Evolutionary conservation across 2,113 vertebrate species (phyloP).

Genomic region (Anser brachyrhynchus): DNA sequence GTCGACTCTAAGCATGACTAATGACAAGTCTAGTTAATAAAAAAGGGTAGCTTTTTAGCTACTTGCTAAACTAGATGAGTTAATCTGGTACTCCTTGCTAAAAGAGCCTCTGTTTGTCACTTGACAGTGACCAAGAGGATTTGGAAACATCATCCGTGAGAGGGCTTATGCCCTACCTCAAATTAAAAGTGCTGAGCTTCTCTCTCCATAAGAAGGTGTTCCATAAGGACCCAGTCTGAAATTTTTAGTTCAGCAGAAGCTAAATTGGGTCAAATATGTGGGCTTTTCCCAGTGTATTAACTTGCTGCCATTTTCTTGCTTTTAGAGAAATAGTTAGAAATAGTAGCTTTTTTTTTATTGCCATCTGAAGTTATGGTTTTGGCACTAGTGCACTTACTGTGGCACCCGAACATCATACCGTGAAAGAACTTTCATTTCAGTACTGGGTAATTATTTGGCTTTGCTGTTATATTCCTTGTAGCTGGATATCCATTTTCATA

Average conservation of each 20-base stretch:
- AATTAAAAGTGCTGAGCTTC: background rate
- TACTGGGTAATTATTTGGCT: background rate
- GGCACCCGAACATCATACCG: background rate
- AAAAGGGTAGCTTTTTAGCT: background rate
- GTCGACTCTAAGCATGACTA: background rate
- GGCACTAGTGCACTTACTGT: background rate
- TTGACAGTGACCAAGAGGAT: background rate
- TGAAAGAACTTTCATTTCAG: background rate
- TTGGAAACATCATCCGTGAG: background rate
- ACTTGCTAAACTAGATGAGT: background rate
- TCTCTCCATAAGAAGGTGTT: background rate
- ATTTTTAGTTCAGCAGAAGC: background rate
- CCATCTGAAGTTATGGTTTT: background rate
- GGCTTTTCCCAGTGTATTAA: background rate
- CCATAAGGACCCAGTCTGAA: background rate
- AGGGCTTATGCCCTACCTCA: background rate
- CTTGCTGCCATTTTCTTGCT: background rate
- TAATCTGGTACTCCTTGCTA: background rate
- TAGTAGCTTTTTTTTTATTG: background rate
- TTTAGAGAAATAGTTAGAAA: background rate
- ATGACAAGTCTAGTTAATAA: background rate
- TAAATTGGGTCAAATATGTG: background rate
- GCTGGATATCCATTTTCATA: background rate
- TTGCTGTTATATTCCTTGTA: background rate
- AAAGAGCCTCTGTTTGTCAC: background rate